Evolutionary conservation across 2,113 vertebrate genomes (phyloP), one percentile per base, ranked within the genome.

Genomic region (Pongo pygmaeus): DNA sequence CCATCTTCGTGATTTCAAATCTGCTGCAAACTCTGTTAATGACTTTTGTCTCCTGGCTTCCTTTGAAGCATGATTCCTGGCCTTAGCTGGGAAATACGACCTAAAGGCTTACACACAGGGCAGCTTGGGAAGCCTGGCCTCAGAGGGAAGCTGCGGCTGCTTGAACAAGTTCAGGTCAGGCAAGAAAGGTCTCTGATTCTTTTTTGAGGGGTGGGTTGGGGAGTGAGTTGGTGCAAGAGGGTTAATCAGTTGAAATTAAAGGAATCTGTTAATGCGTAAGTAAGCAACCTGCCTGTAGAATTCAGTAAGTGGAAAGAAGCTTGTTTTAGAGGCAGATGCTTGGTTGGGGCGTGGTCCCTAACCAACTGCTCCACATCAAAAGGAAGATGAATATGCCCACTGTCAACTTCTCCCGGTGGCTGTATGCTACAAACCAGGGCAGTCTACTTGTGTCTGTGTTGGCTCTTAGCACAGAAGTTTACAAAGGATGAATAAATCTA

Each of bases 1-100:
- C 97, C 74, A 48, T 96, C 98, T 93, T 75, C 77, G 18, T 97
- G 97, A 98, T 98, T 98, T 98, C 97, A 97, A 97, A 97, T 88
- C 96, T 78, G 93, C 94, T 94, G 87, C 96, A 95, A 52, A 74
- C 61, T 55, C 94, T 46, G 95, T 46, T 97, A 97, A 87, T 96
- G 94, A 94, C 77, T 17, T 23, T n/a, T 22, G 72, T 79, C 72
- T 92, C 55, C 72, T 50, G 20, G 13, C 72, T 67, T 78, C 96
- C 96, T 95, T 85, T 89, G 97, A 98, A 97, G 95, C 40, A 0
- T 0, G 32, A 93, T 97, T 89, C 83, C 91, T 84, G 94, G 84
- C 94, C 95, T 80, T 10, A 57, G 83, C 46, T 18, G 72, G 87
- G 81, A 92, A 97, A 93, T 59, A 74, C 3, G 94, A 35, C 0